Conservation (phyloP, 2,888 invertebrate genomes). For the Sphaeridia pumilis region DNA sequence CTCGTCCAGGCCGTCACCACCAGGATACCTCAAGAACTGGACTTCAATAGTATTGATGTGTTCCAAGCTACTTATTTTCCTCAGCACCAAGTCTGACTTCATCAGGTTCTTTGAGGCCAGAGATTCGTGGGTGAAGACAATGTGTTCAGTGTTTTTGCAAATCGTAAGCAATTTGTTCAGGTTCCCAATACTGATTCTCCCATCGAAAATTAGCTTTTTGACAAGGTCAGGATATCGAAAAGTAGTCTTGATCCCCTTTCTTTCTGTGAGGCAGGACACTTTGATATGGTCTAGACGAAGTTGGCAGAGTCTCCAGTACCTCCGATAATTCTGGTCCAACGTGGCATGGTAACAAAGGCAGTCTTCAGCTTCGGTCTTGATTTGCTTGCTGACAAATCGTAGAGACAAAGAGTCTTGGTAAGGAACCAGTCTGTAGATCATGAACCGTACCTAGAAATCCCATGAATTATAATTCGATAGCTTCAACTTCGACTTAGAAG, state of each 20-base stretch:
- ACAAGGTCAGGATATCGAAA: slow-evolving; percentile 19
- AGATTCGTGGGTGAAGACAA: slow-evolving; percentile 29
- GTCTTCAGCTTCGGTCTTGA: slow-evolving; percentile 26
- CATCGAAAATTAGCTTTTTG: slow-evolving; percentile 27
- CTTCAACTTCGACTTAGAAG: background rate
- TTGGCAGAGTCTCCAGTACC: slow-evolving; percentile 18
- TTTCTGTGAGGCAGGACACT: slow-evolving; percentile 18
- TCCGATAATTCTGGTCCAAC: slow-evolving; percentile 21
- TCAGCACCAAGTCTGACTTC: slow-evolving; percentile 5
- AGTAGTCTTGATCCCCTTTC: background rate
- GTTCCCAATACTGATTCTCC: slow-evolving; percentile 17
- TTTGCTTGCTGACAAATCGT: slow-evolving; percentile 15
- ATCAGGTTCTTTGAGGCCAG: slow-evolving; percentile 22
- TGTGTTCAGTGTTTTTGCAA: slow-evolving; percentile 17
- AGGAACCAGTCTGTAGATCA: slow-evolving; percentile 17
- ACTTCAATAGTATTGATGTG: slow-evolving; percentile 22
- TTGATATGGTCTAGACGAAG: slow-evolving; percentile 21
- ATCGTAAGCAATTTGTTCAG: slow-evolving; percentile 21
- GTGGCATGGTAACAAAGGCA: slow-evolving; percentile 24
- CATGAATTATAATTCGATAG: background rate
- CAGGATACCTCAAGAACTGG: slow-evolving; percentile 27
- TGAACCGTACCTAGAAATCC: slow-evolving; percentile 21
- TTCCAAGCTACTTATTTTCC: slow-evolving; percentile 9
- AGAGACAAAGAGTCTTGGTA: slow-evolving; percentile 18
- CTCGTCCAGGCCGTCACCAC: slow-evolving; percentile 19